A percentile compares a stretch with the other conserved stretches of the same genome.
phyloP scores from a whole-genome alignment of 2,113 vertebrate species.

The Apodemus speciosus region DNA sequence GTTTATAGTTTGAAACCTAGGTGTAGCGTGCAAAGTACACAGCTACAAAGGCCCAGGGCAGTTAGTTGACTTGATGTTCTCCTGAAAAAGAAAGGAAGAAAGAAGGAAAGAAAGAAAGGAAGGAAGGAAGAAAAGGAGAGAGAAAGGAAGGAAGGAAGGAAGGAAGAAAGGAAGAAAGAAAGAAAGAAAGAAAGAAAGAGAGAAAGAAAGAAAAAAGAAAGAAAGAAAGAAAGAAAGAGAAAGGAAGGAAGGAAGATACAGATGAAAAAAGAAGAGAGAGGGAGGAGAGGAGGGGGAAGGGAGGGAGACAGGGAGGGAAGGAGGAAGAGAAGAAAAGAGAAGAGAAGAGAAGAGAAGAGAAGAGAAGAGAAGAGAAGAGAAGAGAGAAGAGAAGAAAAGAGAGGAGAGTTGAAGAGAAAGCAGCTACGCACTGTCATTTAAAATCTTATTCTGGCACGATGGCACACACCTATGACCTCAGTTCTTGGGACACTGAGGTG shows the following conservation, averaged over 20 bases:
- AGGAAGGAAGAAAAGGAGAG: too few relatives aligned
- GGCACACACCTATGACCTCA: background rate
- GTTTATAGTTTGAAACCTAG: background rate
- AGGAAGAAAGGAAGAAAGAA: too few relatives aligned
- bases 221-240: too few relatives aligned
- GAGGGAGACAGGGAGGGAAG: accelerated
- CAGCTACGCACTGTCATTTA: background rate
- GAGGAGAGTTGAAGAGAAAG: background rate
- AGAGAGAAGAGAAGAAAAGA: too few relatives aligned
- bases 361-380: accelerated
- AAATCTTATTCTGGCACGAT: background rate
- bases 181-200: too few relatives aligned
- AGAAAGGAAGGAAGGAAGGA: accelerated
- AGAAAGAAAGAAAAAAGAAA: too few relatives aligned
- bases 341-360: too few relatives aligned
- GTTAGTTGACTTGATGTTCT: background rate
- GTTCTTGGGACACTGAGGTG: background rate
- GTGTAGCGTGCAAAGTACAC: background rate
- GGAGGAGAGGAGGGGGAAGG: too few relatives aligned
- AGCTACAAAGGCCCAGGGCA: background rate
- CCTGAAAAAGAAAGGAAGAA: too few relatives aligned
- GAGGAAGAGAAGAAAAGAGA: accelerated
- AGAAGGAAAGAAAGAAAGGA: too few relatives aligned
- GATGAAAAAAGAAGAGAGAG: too few relatives aligned
- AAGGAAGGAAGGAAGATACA: too few relatives aligned